Evolutionary conservation across 2,888 invertebrate genomes (phyloP), one percentile per base, ranked within the genome.

Genomic region (Agonopterix arenella): DNA sequence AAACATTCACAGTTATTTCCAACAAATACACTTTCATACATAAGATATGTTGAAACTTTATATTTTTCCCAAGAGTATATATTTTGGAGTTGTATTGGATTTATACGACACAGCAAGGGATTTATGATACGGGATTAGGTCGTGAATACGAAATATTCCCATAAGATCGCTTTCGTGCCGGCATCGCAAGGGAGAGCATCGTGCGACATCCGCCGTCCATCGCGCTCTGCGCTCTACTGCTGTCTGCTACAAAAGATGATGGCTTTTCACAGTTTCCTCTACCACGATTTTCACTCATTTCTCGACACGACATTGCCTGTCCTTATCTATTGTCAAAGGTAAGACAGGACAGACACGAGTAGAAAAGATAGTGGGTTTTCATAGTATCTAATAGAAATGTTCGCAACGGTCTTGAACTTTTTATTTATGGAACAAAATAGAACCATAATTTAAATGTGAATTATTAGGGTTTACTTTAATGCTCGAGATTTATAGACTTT

Each of bases 201-300:
- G 48, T 54, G 46, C 43, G 50, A 51, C 84, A 72, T 53, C 80
- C 77, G 73, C 58, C 70, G 62, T 60, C 69, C 62, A 52, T 65
- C 74, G 83, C 80, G 82, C 58, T 72, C 74, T 64, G 71, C 81
- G 80, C 75, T 76, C 70, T 61, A 88, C 86, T 88, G 83, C 76
- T 76, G 61, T 86, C 86, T 88, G 83, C 76, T 76, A 61, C 53
- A 54, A 47, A 45, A 46, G 66, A 70, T 66, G 71, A 76, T 68
- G 68, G 66, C 74, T 76, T 73, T 64, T 70, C 66, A 70, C 70
- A 62, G 62, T 64, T 62, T 74, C 66, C 66, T 70, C 64, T 69
- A 68, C 52, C 45, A 42, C 42, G 43, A 36, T 43, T 48, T 13
- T 16, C 52, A 49, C 41, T 18, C 40, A 36, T 44, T 49, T 49